Evolutionary conservation across 2,797 vertebrate genomes (phyloP).

Genomic region (Aphelocoma californica): DNA sequence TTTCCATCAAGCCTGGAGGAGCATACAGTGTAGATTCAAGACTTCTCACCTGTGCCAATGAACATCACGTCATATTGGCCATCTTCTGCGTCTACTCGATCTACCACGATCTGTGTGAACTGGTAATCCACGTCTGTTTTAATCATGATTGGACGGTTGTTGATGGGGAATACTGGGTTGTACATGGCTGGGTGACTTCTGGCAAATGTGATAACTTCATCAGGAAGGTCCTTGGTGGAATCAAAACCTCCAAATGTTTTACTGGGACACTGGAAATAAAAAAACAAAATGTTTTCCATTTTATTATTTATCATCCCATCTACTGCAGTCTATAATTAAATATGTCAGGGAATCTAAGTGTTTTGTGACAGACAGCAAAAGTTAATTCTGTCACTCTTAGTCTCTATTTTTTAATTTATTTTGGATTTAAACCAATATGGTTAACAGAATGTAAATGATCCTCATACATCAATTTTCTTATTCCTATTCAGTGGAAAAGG

Average conservation of each 20-base stretch:
- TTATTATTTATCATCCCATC: background rate
- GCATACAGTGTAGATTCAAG: background rate
- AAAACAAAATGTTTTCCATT: background rate
- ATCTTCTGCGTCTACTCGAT: slow-evolving; percentile 95
- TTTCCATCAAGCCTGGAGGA: background rate
- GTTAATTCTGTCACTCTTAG: background rate
- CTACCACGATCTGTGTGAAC: slow-evolving; percentile 96
- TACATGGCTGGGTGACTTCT: slow-evolving; percentile 98
- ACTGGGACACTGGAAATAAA: slow-evolving; percentile 88
- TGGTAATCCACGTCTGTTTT: slow-evolving; percentile 98
- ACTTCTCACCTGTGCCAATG: slow-evolving; percentile 91
- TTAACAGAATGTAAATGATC: background rate
- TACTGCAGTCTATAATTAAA: background rate
- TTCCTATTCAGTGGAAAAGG: background rate
- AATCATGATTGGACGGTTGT: slow-evolving; percentile 92
- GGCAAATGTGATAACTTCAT: slow-evolving; percentile 97
- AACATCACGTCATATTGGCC: slow-evolving; percentile 99
- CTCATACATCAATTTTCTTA: background rate
- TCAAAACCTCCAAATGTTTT: slow-evolving; percentile 98
- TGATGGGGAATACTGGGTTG: slow-evolving; percentile 91
- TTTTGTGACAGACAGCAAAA: background rate
- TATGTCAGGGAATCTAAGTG: background rate
- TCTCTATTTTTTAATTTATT: background rate
- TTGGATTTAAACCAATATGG: background rate
- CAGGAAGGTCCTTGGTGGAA: slow-evolving; percentile 96